phyloP scores from a whole-genome alignment of 2,888 invertebrate species.

The Cephus sareptanus region DNA sequence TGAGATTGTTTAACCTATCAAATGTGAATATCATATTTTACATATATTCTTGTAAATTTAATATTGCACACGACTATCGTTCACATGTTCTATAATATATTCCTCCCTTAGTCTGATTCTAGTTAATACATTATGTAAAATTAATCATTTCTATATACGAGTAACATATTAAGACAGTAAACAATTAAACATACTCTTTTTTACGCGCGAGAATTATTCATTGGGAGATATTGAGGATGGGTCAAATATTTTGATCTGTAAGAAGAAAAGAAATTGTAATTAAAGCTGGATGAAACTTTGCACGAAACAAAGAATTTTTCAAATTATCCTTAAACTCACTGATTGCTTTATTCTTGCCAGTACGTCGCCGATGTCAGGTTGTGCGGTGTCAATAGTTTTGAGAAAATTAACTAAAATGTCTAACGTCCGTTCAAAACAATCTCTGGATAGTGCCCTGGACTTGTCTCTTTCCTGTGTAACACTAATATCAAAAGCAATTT shows the following conservation, averaged over 20 bases:
- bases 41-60: background rate
- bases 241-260: background rate
- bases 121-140: background rate
- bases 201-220: background rate
- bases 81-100: background rate
- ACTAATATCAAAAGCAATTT: background rate
- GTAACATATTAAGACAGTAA: background rate
- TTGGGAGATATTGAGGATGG: background rate
- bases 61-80: background rate
- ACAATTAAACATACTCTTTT: background rate
- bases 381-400: background rate
- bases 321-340: background rate
- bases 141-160: background rate
- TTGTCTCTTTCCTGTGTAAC: background rate
- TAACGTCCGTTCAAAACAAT: conserved; percentile 12
- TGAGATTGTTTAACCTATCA: background rate
- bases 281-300: background rate
- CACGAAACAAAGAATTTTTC: background rate
- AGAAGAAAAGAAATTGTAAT: background rate
- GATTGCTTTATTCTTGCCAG: background rate
- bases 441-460: conserved; percentile 3
- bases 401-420: conserved; percentile 12
- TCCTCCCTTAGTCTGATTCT: background rate
- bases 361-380: background rate
- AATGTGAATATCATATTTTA: background rate